phyloP scores from a whole-genome alignment of 2,888 invertebrate genomes.

The Argyresthia albistria region DNA sequence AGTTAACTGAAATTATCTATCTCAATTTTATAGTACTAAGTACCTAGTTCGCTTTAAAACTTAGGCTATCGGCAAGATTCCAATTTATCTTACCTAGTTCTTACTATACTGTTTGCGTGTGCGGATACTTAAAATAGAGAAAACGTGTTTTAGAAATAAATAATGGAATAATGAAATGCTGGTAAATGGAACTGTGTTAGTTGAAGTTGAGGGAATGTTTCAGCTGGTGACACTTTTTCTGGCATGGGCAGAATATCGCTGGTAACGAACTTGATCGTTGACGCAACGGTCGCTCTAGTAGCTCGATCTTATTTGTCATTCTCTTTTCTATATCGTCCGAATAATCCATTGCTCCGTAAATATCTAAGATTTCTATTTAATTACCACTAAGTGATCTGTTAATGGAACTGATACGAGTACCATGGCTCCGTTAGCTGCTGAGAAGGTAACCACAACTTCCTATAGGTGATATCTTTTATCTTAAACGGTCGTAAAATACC shows the following conservation, averaged over 20 bases:
- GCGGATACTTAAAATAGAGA: not conserved
- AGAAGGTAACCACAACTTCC: not conserved
- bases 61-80: slow-evolving; percentile 67
- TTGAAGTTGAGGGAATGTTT: slow-evolving; percentile 13
- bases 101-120: slow-evolving; percentile 41
- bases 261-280: slow-evolving; percentile 11
- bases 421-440: slow-evolving; percentile 23
- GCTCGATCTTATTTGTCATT: no score
- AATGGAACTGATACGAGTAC: slow-evolving; percentile 28
- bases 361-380: slow-evolving; percentile 32
- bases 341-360: slow-evolving; percentile 20
- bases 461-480: not conserved
- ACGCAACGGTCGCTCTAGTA: slow-evolving; percentile 15
- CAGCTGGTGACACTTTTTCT: not conserved
- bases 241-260: slow-evolving; percentile 8
- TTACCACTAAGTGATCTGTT: slow-evolving; percentile 37
- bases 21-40: slow-evolving; percentile 44
- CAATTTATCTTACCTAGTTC: slow-evolving; percentile 43
- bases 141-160: slow-evolving; percentile 17
- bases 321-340: no score
- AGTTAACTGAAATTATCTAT: slow-evolving; percentile 67
- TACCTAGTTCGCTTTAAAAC: slow-evolving; percentile 70
- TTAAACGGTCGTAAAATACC: not conserved
- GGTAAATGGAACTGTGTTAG: slow-evolving; percentile 67
- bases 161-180: slow-evolving; percentile 43